A percentile compares a stretch with the other conserved stretches of the same genome.
phyloP scores from a whole-genome alignment of 2,888 invertebrate genomes.

The Lampropteryx suffumata region DNA sequence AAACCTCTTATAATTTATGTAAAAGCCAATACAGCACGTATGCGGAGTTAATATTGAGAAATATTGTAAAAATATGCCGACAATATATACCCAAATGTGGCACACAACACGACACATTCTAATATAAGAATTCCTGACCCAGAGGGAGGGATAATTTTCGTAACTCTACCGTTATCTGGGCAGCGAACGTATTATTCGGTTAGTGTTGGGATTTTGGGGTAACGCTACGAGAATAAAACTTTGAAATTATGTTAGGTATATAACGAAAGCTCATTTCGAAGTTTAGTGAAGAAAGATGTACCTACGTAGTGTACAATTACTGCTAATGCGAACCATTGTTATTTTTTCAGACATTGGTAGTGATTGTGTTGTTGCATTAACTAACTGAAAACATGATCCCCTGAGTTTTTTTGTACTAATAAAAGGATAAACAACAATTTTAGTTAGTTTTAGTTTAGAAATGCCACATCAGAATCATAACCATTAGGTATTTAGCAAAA shows the following conservation, averaged over 20 bases:
- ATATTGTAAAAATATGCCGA: conserved; percentile 31
- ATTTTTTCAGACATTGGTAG: too few species aligned
- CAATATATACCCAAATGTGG: conserved; percentile 32
- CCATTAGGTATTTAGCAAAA: too few species aligned
- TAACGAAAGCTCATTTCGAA: neutral
- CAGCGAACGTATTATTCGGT: conserved; percentile 13
- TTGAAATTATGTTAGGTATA: conserved; percentile 5
- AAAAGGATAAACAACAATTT: too few species aligned
- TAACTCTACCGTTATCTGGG: conserved; percentile 34
- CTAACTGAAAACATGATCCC: too few species aligned
- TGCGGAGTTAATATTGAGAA: conserved; percentile 25
- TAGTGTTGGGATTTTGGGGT: conserved; percentile 8
- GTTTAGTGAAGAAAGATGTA: neutral
- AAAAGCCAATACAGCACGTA: conserved; percentile 11
- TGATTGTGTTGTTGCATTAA: too few species aligned
- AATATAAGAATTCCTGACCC: conserved; percentile 43
- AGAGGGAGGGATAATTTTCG: conserved; percentile 37
- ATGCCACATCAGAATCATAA: too few species aligned
- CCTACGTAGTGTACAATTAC: too few species aligned
- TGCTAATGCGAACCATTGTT: too few species aligned
- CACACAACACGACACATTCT: conserved; percentile 33
- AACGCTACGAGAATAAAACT: conserved; percentile 6
- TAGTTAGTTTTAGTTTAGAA: too few species aligned
- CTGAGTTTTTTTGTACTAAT: too few species aligned
- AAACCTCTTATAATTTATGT: conserved; percentile 9